Base-by-base conservation (phyloP, 2,888 invertebrate genomes). In the Achlya flavicornis region DNA sequence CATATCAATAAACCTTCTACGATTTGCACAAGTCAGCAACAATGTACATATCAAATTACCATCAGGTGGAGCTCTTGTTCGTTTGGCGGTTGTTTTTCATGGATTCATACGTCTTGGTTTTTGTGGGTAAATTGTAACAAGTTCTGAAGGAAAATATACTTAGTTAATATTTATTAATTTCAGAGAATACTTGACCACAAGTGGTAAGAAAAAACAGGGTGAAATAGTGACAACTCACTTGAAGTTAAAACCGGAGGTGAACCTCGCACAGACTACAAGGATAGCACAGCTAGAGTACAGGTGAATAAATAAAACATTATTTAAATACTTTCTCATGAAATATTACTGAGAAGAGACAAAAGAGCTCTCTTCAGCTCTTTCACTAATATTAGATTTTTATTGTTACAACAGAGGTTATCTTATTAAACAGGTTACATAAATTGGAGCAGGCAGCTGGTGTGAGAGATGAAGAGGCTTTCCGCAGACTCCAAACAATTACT, bases 401-500 rank as follows among this genome's bases (percentile, higher is more conserved):
- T 26, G 26, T 26, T 26, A 26, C 26, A 26, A 26, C 26, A 26
- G 26, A 38, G 10, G 38, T 38, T 14, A 5, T 43, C 3, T n/a
- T 46, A 5, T 46, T n/a, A 3, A 14, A 14, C 75, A 96, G 97
- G 76, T 90, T 99, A 68, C 97, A 98, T 80, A 95, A 96, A 76
- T 84, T 99, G 65, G 98, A 99, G 90, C 95, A 95, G 77, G 95
- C 97, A 1, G 95, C 99, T 35, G 98, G 98, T 2, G 95, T 96
- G n/a, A 95, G 96, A 64, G 96, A 96, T 63, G 97, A 98, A 63
- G 97, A 97, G 85, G 87, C 92, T 0, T 91, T 93, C 76, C 78
- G 89, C 38, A 88, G 86, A 69, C 83, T 98, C 71, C 96, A 96
- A 73, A 93, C 96, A 53, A 87, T 88, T 16, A 92, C 93, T 2